These are phyloP conservation scores for Macroglossus sobrinus DNA, from an alignment of 2,113 vertebrate species.

Conservation along the genomic window DNA sequence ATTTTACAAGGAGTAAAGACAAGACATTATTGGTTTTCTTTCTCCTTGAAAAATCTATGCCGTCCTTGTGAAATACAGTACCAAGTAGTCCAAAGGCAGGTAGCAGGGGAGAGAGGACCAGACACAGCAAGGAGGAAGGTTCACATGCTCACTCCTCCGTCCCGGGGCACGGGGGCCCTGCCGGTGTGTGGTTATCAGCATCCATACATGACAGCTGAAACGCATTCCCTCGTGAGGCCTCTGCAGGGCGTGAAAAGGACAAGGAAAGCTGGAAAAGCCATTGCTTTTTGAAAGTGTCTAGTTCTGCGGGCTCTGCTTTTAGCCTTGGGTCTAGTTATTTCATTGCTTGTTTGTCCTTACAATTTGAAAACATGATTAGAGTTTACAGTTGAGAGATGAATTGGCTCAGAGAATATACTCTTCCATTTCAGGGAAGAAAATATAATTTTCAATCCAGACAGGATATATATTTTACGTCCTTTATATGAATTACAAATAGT, in stretches of 20 bases:
- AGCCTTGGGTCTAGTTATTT: background rate
- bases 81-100: background rate
- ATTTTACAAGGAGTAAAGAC: background rate
- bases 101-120: background rate
- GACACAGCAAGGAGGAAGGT: background rate
- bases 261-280: background rate
- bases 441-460: background rate
- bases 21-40: background rate
- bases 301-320: background rate
- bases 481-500: background rate
- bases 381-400: background rate
- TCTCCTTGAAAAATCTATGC: background rate
- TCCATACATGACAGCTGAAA: background rate
- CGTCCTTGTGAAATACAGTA: background rate
- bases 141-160: fast-evolving
- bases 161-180: too few relatives aligned
- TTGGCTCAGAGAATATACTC: background rate
- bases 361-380: conserved; percentile 12
- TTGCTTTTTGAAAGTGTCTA: background rate
- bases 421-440: conserved; percentile 48
- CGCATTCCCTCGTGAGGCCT: background rate
- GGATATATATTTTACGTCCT: background rate
- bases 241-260: background rate
- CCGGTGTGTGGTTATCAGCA: background rate
- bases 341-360: conserved; percentile 2